These are phyloP conservation scores for Solenopsis invicta DNA, from an alignment of 1,140 invertebrate genomes.

Conservation along the genomic window DNA sequence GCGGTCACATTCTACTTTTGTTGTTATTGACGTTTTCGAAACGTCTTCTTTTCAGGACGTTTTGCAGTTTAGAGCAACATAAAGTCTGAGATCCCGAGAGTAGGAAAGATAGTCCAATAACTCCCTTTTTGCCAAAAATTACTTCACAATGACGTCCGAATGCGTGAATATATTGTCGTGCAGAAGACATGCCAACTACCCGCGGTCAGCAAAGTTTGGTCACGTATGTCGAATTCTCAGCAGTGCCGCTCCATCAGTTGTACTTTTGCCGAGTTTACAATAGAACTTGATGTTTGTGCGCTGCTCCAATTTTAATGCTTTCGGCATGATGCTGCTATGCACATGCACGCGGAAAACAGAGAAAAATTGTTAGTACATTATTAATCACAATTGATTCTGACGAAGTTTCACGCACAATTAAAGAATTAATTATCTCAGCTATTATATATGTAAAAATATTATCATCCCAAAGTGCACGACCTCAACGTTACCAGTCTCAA, in stretches of 20 bases:
- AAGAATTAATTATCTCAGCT: neutral
- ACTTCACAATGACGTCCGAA: neutral
- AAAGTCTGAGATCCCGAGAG: neutral
- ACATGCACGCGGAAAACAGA: neutral
- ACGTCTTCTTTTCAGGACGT: neutral
- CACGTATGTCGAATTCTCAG: neutral
- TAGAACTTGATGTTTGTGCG: neutral
- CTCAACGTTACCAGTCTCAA: neutral
- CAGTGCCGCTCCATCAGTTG: neutral
- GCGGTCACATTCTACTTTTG: neutral
- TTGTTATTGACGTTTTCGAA: neutral
- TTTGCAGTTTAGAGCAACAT: constrained; percentile 1
- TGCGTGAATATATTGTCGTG: neutral
- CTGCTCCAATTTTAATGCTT: neutral
- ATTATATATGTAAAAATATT: neutral
- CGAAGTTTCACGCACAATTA: neutral
- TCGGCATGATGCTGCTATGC: neutral
- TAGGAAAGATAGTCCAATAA: neutral
- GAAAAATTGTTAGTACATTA: neutral
- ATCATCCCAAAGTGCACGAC: neutral
- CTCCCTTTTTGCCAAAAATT: neutral
- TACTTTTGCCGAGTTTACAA: neutral
- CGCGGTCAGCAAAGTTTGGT: neutral
- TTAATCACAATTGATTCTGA: neutral
- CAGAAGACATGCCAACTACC: neutral